phyloP scores from a whole-genome alignment of 1,140 invertebrate genomes.

The Caenorhabditis briggsae region DNA sequence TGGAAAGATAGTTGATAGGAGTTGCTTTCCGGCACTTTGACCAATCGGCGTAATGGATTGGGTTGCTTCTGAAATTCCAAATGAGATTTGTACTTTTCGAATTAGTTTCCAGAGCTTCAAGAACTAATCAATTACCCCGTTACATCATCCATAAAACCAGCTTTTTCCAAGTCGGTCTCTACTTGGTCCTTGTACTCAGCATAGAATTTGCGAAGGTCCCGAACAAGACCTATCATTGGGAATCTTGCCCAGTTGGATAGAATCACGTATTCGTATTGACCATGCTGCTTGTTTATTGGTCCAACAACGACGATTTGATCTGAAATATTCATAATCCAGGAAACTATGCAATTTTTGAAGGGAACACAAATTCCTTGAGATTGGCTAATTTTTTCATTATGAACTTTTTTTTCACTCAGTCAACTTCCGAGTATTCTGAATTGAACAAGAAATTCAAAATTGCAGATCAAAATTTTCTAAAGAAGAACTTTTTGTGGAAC shows the following conservation, averaged over 20 bases:
- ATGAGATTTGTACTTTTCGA: not conserved
- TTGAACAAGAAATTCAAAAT: too few relatives aligned
- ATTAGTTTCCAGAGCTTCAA: conserved; percentile 1
- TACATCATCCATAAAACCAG: conserved; percentile 57
- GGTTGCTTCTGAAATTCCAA: conserved; percentile 48
- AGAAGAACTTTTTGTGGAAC: not conserved
- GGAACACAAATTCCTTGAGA: too few relatives aligned
- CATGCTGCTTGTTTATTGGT: conserved; percentile 39
- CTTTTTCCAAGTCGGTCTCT: conserved; percentile 60
- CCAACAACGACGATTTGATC: conserved; percentile 61
- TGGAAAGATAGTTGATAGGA: conserved; percentile 54
- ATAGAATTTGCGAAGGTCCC: conserved; percentile 59
- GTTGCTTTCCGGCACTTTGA: conserved; percentile 58
- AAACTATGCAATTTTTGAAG: too few relatives aligned
- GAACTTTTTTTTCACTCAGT: too few relatives aligned
- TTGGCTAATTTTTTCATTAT: too few relatives aligned
- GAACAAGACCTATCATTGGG: conserved; percentile 60
- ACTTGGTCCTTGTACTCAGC: conserved; percentile 60
- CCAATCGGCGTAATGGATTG: conserved; percentile 62
- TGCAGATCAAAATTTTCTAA: too few relatives aligned
- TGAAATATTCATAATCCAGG: not conserved
- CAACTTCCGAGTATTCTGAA: too few relatives aligned
- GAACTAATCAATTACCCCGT: conserved; percentile 24
- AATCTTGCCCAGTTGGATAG: conserved; percentile 62
- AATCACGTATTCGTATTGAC: conserved; percentile 61